Conservation (phyloP, 2,113 vertebrate genomes). For the Ellobius talpinus region DNA sequence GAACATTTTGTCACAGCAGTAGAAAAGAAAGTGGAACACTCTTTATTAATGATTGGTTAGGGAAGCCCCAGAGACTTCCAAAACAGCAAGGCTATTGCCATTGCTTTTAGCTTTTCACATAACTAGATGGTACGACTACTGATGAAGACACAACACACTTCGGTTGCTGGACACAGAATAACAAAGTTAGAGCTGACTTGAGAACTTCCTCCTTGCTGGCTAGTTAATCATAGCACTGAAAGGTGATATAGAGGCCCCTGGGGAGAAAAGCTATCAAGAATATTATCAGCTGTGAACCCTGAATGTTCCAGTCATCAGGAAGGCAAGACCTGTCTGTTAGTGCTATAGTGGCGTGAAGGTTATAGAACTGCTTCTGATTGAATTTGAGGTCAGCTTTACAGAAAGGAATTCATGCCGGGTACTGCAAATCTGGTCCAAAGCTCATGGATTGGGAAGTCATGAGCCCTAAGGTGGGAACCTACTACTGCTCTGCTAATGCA, state of each 20-base stretch:
- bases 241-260: too few species aligned
- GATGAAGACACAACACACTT: background rate
- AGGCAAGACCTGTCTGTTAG: too few species aligned
- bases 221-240: background rate
- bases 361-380: background rate
- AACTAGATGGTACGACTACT: background rate
- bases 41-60: background rate
- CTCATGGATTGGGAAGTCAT: background rate
- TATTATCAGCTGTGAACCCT: background rate
- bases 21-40: background rate
- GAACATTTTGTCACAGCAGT: background rate
- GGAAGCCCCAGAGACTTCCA: background rate
- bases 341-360: too few species aligned
- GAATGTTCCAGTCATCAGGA: background rate
- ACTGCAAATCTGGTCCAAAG: background rate
- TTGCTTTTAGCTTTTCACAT: background rate
- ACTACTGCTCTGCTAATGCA: too few species aligned
- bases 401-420: background rate
- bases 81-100: background rate
- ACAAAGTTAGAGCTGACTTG: background rate
- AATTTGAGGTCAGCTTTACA: background rate
- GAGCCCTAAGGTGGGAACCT: too few species aligned
- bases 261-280: background rate
- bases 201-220: too few species aligned
- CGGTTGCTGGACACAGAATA: background rate